A percentile compares a stretch with the other conserved stretches of the same genome.
Evolutionary conservation across 2,113 vertebrate genomes (phyloP).

Genomic region (Spea multiplicata): DNA sequence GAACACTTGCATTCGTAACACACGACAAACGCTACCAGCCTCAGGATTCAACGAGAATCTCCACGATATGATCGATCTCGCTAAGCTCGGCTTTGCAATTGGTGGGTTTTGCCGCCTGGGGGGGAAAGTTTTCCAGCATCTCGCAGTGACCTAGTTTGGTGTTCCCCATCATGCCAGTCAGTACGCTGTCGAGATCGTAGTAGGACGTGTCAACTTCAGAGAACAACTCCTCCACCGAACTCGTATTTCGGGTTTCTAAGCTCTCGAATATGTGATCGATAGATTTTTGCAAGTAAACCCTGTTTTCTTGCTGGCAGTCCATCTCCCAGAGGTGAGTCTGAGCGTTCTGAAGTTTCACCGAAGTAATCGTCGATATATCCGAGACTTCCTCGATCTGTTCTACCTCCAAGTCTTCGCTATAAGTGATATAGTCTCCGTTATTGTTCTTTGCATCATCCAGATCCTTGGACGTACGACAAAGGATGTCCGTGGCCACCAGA

Average conservation of each 20-base stretch:
- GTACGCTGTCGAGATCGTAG: slow-evolving; percentile 89
- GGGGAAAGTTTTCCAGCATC: slow-evolving; percentile 79
- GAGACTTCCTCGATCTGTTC: slow-evolving; percentile 46
- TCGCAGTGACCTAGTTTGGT: slow-evolving; percentile 83
- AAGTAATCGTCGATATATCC: slow-evolving; percentile 49
- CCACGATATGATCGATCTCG: slow-evolving; percentile 95
- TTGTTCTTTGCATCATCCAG: slow-evolving; percentile 67
- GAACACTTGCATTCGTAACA: too few relatives aligned
- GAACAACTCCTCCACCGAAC: slow-evolving; percentile 84
- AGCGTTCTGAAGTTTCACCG: slow-evolving; percentile 61
- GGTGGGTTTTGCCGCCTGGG: slow-evolving; percentile 68
- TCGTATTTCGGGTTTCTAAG: slow-evolving; percentile 82
- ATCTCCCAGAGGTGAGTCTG: slow-evolving; percentile 78
- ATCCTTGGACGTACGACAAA: slow-evolving; percentile 78
- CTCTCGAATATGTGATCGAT: slow-evolving; percentile 93
- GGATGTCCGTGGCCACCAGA: slow-evolving; percentile 89
- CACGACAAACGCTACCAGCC: not conserved
- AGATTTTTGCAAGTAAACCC: slow-evolving; percentile 72
- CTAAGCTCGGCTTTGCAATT: slow-evolving; percentile 90
- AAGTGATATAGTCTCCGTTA: slow-evolving; percentile 58
- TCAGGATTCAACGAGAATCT: slow-evolving; percentile 96
- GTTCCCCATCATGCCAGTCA: slow-evolving; percentile 86
- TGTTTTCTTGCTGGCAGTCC: slow-evolving; percentile 68
- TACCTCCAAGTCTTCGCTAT: slow-evolving; percentile 55
- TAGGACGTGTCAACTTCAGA: slow-evolving; percentile 90